Base-by-base conservation (phyloP, 2,888 invertebrate genomes). In the Xestia sexstrigata region DNA sequence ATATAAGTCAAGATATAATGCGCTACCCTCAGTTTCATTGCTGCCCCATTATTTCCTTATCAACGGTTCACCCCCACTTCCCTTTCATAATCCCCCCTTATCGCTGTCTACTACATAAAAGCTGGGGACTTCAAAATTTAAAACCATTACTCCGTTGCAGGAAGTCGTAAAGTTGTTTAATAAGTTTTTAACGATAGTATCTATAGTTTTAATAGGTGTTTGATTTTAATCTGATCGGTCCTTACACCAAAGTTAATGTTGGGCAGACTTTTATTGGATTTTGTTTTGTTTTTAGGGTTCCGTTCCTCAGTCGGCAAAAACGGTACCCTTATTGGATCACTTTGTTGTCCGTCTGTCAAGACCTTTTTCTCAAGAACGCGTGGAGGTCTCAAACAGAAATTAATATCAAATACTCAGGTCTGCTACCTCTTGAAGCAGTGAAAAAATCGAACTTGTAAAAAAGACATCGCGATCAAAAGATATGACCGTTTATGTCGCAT, bases 81-180 rank as follows among this genome's bases (percentile, higher is more conserved):
- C 91, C 92, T 92, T 95, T 94, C 93, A 93, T 94, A 94, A 95
- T 94, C 93, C 93, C 55, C 90, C 90, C 92, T 95, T 95, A 95
- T 95, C 95, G 92, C 90, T 89, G 92, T 92, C 93, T 93, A 91
- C 93, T 94, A 93, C 93, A 94, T 95, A 94, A 95, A 94, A 94
- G 94, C 91, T 88, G 91, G 91, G 90, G 91, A 92, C 93, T 93
- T 94, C 90, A 93, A 94, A 90, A 92, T 94, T 94, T 93, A 91
- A 94, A 93, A 92, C 92, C 91, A 93, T 94, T 94, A 94, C 94
- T 93, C 90, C 89, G 91, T 91, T 89, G 90, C 90, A 91, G 84
- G 91, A 91, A 92, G 92, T 92, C 91, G 90, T 94, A 93, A 94
- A 94, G 91, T 88, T 69, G 89, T 92, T 94, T 91, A 91, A 90